A percentile compares a stretch with the other conserved stretches of the same genome.
phyloP scores from a whole-genome alignment of 2,113 vertebrate species.

The Callionymus lyra region DNA sequence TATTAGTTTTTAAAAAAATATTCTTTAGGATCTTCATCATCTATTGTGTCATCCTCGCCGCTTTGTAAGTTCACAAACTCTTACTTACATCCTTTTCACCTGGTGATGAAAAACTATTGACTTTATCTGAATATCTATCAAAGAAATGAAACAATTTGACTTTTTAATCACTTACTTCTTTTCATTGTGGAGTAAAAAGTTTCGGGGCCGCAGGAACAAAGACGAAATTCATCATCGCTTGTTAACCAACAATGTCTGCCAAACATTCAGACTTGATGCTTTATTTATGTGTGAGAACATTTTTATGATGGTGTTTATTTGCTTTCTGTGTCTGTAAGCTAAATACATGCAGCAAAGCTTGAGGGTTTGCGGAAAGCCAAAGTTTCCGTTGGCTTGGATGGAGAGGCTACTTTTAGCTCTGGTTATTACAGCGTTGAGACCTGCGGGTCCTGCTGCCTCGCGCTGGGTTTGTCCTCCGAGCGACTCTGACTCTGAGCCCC shows the following conservation, averaged over 20 bases:
- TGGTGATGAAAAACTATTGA: too few species aligned
- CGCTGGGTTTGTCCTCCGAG: conserved; percentile 17
- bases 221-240: conserved; percentile 20
- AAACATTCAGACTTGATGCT: conserved; percentile 18
- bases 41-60: not conserved
- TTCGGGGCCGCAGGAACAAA: not conserved
- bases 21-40: too few species aligned
- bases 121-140: too few species aligned
- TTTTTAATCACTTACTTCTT: too few species aligned
- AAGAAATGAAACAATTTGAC: too few species aligned
- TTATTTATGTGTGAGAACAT: conserved; percentile 42
- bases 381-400: conserved; percentile 49
- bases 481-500: conserved; percentile 35
- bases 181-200: not conserved
- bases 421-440: conserved; percentile 33
- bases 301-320: conserved; percentile 57
- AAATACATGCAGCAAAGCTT: conserved; percentile 37
- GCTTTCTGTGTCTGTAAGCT: conserved; percentile 51
- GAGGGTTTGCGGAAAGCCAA: conserved; percentile 52
- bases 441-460: conserved; percentile 4
- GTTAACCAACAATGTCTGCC: conserved; percentile 19
- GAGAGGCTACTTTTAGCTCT: conserved; percentile 48
- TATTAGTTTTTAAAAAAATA: not conserved
- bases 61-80: not conserved
- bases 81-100: not conserved